A percentile compares a stretch with the other conserved stretches of the same genome.
phyloP scores from a whole-genome alignment of 2,888 invertebrate genomes.

The Spodoptera littoralis region DNA sequence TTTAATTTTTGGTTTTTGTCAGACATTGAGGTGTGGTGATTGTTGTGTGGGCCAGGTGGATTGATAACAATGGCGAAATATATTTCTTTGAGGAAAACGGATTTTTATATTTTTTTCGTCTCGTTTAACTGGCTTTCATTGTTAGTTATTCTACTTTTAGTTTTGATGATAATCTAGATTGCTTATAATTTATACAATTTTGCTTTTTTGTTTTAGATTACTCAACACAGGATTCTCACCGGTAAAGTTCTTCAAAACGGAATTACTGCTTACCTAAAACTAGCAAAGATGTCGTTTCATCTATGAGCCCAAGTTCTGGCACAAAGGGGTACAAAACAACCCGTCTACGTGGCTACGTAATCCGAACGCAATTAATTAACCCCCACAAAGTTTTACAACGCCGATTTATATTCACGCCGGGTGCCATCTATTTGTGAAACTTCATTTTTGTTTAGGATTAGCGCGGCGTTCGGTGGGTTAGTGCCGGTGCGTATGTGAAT shows the following conservation, averaged over 20 bases:
- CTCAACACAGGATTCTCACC: neutral
- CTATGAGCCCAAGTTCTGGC: neutral
- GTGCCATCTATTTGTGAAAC: constrained; percentile 65
- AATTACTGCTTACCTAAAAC: too few relatives aligned
- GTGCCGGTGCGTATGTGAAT: constrained; percentile 9
- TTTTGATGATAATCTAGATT: neutral
- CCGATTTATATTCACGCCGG: constrained; percentile 80
- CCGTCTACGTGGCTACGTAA: constrained; percentile 60
- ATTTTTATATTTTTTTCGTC: constrained; percentile 5
- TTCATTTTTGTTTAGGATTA: constrained; percentile 64
- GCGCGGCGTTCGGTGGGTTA: constrained; percentile 11
- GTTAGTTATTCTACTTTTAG: constrained; percentile 7
- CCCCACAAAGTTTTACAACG: constrained; percentile 76
- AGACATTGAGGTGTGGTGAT: constrained; percentile 78
- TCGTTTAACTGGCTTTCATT: constrained; percentile 14
- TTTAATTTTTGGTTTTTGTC: constrained; percentile 88
- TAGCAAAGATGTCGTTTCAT: neutral
- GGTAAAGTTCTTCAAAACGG: too few relatives aligned
- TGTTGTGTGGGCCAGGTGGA: constrained; percentile 61
- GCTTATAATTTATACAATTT: neutral
- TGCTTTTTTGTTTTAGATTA: neutral
- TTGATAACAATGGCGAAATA: constrained; percentile 51
- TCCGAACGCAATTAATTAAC: constrained; percentile 83
- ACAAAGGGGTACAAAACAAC: constrained; percentile 49
- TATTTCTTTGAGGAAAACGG: constrained; percentile 29